A percentile compares a stretch with the other conserved stretches of the same genome.
Conservation (phyloP, 2,888 invertebrate species). For the Noctua pronuba region DNA sequence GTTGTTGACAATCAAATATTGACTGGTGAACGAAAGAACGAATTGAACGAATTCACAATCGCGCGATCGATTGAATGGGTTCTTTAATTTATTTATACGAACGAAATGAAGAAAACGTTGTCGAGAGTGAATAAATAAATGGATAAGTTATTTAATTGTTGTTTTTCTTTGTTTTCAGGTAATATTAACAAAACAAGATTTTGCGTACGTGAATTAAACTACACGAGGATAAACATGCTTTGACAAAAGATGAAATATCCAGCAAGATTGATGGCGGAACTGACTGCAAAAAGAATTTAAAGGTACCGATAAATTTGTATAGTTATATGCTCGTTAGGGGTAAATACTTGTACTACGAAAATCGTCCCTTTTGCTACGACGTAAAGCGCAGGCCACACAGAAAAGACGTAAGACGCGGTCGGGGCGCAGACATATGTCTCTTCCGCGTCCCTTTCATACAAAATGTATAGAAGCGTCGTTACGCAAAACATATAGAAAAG, state of each 20-base stretch:
- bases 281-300: neutral
- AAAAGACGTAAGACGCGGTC: no score
- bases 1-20: constrained; percentile 38
- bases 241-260: neutral
- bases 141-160: neutral
- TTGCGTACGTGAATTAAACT: neutral
- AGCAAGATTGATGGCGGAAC: neutral
- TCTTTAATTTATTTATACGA: constrained; percentile 38
- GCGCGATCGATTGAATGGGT: constrained; percentile 27
- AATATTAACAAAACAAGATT: neutral
- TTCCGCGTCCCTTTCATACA: no score
- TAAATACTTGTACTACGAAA: neutral
- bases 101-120: constrained; percentile 1
- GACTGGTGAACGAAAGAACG: constrained; percentile 40
- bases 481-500: no score
- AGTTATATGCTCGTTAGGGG: neutral
- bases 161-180: constrained; percentile 40
- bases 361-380: neutral
- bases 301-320: neutral
- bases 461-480: no score
- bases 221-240: neutral
- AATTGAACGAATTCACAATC: constrained; percentile 38
- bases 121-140: constrained; percentile 10
- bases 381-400: no score
- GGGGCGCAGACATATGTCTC: no score